phyloP scores from a whole-genome alignment of 2,888 invertebrate species.

The Agrochola macilenta region DNA sequence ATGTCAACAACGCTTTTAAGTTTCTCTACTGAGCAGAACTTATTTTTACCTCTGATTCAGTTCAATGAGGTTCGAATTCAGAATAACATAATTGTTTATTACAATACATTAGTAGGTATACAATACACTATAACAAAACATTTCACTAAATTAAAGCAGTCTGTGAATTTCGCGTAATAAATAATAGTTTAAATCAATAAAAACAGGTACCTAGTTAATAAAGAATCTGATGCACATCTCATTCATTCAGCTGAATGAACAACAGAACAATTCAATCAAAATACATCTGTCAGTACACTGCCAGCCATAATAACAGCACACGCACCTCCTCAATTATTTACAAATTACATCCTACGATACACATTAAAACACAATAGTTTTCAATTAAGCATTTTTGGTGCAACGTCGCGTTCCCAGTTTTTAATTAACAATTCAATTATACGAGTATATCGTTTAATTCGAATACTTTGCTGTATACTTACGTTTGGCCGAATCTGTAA shows the following conservation, averaged over 20 bases:
- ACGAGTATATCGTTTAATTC: constrained; percentile 67
- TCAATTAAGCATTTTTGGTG: constrained; percentile 69
- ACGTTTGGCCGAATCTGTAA: constrained; percentile 62
- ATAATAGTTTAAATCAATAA: constrained; percentile 25
- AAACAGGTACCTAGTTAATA: constrained; percentile 21
- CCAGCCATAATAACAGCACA: constrained; percentile 58
- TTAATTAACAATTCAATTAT: constrained; percentile 71
- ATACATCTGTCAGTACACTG: constrained; percentile 49
- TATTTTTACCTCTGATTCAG: background rate
- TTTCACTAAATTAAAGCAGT: background rate
- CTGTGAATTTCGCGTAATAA: background rate
- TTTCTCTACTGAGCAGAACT: background rate
- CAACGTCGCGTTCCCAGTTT: constrained; percentile 58
- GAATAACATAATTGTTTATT: background rate
- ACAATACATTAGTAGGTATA: no score
- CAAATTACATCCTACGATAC: constrained; percentile 64
- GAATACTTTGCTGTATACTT: constrained; percentile 59
- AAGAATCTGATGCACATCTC: constrained; percentile 30
- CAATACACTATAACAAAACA: background rate
- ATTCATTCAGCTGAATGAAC: constrained; percentile 35
- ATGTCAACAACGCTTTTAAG: no score
- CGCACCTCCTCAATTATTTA: constrained; percentile 62
- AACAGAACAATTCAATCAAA: constrained; percentile 59
- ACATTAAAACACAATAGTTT: constrained; percentile 70
- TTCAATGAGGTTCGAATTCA: background rate